Evolutionary conservation across 1,140 invertebrate genomes (phyloP).

Genomic region (Zeugodacus cucurbitae): DNA sequence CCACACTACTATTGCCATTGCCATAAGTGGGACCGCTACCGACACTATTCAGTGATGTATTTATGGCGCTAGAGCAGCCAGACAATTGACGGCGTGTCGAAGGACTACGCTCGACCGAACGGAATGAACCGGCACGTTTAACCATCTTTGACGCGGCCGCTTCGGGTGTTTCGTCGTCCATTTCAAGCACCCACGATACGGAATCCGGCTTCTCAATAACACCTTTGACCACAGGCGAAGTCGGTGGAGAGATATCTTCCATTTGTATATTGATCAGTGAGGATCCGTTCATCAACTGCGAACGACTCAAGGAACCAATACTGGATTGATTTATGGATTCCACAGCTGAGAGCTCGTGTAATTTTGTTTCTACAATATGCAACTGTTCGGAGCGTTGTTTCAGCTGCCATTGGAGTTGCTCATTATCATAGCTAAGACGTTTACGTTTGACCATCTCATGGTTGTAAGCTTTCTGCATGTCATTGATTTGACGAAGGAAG

Average conservation of each 20-base stretch:
- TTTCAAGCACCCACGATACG: slow-evolving; percentile 84
- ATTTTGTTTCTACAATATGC: slow-evolving; percentile 52
- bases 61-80: slow-evolving; percentile 51
- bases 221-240: slow-evolving; percentile 77
- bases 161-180: slow-evolving; percentile 76
- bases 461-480: slow-evolving; percentile 76
- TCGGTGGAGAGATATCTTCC: slow-evolving; percentile 68
- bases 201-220: slow-evolving; percentile 86
- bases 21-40: slow-evolving; percentile 43
- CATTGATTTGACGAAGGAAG: slow-evolving; percentile 73
- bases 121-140: slow-evolving; percentile 69
- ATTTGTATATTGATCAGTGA: slow-evolving; percentile 7
- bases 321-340: slow-evolving; percentile 32
- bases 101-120: slow-evolving; percentile 62
- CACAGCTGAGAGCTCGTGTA: slow-evolving; percentile 51
- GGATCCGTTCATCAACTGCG: slow-evolving; percentile 3
- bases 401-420: slow-evolving; percentile 87
- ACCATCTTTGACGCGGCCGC: slow-evolving; percentile 72
- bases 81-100: slow-evolving; percentile 65
- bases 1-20: background rate
- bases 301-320: slow-evolving; percentile 9
- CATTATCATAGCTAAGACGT: slow-evolving; percentile 81
- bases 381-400: slow-evolving; percentile 74
- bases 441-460: slow-evolving; percentile 82
- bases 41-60: slow-evolving; percentile 50